Base-by-base conservation (phyloP, 2,888 invertebrate species). In the Caenorhabditis sp. region DNA sequence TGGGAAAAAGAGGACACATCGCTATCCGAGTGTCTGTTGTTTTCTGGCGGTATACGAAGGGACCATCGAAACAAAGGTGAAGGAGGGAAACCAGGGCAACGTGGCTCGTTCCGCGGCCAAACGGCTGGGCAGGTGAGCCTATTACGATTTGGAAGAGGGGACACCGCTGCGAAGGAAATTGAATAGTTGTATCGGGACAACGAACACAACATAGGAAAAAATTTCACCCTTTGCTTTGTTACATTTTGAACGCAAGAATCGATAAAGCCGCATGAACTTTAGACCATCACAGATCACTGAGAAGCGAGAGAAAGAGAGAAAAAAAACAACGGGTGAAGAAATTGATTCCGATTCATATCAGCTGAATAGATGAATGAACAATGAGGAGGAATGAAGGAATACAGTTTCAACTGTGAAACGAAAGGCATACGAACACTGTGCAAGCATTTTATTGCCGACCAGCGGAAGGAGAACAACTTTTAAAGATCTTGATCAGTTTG, bases 41-140 rank as follows among this genome's bases (percentile, higher is more conserved):
- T 77, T 63, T 44, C 31, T 1, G 61, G 61, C 19, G 61, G 59
- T 54, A 41, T 38, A 26, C 59, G 59, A 38, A 59, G 56, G 79
- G 70, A 70, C 79, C 79, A 79, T 31, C 38, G 79, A 54, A 79
- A 70, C 79, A 79, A 76, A 19, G 59, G 61, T 47, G 49, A 38
- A 16, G n/a, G n/a, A 2, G 64, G 0, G 22, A 24, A 31, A 22
- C 76, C 47, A 5, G 59, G 59, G 59, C 68, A 54, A 74, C 56
- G 54, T 24, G 44, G 22, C 31, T 1, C 2, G 51, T 14, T 24
- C 12, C 64, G 44, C 64, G 44, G 22, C 28, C 5, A 22, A 26
- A 6, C 6, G 54, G 7, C 10, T 22, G 49, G 35, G 49, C 61
- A 61, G 59, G n/a, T 59, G 72, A 59, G 58, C 58, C 35, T 16